phyloP scores from a whole-genome alignment of 2,113 vertebrate genomes.

The Myotis davidii region DNA sequence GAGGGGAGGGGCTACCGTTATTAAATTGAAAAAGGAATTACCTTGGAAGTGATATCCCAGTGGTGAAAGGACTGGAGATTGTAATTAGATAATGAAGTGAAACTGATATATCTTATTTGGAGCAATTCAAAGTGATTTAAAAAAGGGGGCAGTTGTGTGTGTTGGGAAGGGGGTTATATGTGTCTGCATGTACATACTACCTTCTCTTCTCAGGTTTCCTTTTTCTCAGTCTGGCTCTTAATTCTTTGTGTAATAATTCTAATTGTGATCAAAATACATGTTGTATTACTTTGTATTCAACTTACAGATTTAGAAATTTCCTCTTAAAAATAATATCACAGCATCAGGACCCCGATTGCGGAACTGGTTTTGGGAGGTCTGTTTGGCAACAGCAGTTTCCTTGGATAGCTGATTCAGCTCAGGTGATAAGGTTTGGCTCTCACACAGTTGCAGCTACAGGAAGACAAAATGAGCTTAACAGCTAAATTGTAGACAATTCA shows the following conservation, averaged over 20 bases:
- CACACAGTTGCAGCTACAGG: neutral
- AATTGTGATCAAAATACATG: neutral
- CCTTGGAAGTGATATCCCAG: neutral
- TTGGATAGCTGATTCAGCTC: neutral
- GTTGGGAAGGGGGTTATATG: too few relatives aligned
- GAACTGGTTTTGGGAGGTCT: neutral
- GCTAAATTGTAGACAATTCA: neutral
- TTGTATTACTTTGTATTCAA: neutral
- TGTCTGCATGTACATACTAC: rapidly evolving
- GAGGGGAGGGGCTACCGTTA: neutral
- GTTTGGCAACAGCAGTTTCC: neutral
- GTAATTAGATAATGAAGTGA: neutral
- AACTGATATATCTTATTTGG: neutral
- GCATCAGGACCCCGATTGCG: neutral
- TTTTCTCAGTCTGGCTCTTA: neutral
- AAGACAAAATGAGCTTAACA: constrained; percentile 45
- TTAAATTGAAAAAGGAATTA: neutral
- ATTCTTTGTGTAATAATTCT: neutral
- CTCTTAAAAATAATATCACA: neutral
- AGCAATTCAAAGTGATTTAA: neutral
- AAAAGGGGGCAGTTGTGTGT: too few relatives aligned
- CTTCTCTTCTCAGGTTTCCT: neutral
- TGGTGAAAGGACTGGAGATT: neutral
- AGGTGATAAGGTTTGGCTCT: neutral
- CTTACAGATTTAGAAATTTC: neutral